Evolutionary conservation across 1,140 invertebrate species (phyloP).

Genomic region (Bombus breviceps): DNA sequence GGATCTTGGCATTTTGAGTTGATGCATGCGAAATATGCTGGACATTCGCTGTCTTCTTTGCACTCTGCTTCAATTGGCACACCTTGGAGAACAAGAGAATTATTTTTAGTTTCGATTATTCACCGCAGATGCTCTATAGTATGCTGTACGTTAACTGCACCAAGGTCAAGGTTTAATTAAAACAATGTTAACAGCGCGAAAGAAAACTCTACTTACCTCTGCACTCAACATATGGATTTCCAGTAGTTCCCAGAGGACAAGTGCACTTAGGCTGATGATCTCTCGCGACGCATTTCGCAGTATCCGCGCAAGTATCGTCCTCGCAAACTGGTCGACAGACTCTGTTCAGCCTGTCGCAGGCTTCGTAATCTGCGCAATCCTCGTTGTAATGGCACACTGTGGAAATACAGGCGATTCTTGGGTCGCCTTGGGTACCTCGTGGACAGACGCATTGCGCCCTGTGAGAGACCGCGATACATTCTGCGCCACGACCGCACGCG

Average conservation of each 20-base stretch:
- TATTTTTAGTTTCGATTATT: conserved; percentile 28
- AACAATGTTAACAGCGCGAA: no score
- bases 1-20: conserved; percentile 90
- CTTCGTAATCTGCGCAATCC: conserved; percentile 93
- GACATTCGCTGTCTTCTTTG: conserved; percentile 89
- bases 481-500: conserved; percentile 90
- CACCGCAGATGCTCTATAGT: no score
- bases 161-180: no score
- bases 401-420: conserved; percentile 90
- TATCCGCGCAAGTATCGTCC: conserved; percentile 88
- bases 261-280: conserved; percentile 91
- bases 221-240: conserved; percentile 92
- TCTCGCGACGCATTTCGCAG: conserved; percentile 88
- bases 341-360: conserved; percentile 92
- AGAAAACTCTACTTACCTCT: conserved; percentile 70
- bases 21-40: conserved; percentile 88
- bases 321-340: conserved; percentile 93
- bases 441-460: conserved; percentile 92
- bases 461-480: conserved; percentile 89
- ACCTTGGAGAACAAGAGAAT: conserved; percentile 46
- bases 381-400: conserved; percentile 94
- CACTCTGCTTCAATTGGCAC: conserved; percentile 84
- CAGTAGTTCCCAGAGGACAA: conserved; percentile 88
- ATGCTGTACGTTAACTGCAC: no score
- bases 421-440: conserved; percentile 92